phyloP scores from a whole-genome alignment of 2,888 invertebrate species.

The Eristalis pertinax region DNA sequence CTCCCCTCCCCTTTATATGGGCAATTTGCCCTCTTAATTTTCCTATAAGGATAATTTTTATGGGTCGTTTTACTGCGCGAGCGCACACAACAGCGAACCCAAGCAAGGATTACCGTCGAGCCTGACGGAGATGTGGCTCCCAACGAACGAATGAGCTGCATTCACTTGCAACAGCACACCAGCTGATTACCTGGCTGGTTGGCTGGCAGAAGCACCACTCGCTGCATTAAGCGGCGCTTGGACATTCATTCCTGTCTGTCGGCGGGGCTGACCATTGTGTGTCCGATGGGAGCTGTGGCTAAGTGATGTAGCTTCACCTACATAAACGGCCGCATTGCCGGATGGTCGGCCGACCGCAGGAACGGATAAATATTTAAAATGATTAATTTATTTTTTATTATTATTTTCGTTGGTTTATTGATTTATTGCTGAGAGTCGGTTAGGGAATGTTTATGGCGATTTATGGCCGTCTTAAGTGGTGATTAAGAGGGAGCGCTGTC shows the following conservation, averaged over 20 bases:
- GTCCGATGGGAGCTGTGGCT: conserved; percentile 59
- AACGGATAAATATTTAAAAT: conserved; percentile 80
- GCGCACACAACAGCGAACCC: conserved; percentile 55
- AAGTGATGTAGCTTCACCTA: conserved; percentile 69
- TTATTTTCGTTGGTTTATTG: conserved; percentile 80
- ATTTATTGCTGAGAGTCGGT: conserved; percentile 77
- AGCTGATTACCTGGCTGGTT: conserved; percentile 46
- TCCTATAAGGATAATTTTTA: conserved; percentile 71
- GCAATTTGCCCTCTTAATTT: conserved; percentile 70
- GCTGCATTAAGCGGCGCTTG: conserved; percentile 57
- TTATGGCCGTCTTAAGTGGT: conserved; percentile 74
- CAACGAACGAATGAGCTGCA: conserved; percentile 13
- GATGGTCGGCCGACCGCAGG: conserved; percentile 20
- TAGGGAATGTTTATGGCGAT: conserved; percentile 71
- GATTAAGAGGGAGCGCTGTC: conserved; percentile 63
- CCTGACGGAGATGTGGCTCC: conserved; percentile 36
- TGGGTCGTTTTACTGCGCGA: conserved; percentile 65
- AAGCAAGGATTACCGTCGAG: conserved; percentile 46
- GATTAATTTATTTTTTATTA: conserved; percentile 82
- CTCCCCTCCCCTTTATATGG: conserved; percentile 47
- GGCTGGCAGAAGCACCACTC: conserved; percentile 47
- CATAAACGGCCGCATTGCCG: conserved; percentile 47
- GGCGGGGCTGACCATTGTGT: conserved; percentile 28
- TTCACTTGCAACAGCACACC: conserved; percentile 29
- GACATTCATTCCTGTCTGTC: conserved; percentile 55